phyloP scores from a whole-genome alignment of 2,113 vertebrate genomes.

The Illadopsis cleaveri region DNA sequence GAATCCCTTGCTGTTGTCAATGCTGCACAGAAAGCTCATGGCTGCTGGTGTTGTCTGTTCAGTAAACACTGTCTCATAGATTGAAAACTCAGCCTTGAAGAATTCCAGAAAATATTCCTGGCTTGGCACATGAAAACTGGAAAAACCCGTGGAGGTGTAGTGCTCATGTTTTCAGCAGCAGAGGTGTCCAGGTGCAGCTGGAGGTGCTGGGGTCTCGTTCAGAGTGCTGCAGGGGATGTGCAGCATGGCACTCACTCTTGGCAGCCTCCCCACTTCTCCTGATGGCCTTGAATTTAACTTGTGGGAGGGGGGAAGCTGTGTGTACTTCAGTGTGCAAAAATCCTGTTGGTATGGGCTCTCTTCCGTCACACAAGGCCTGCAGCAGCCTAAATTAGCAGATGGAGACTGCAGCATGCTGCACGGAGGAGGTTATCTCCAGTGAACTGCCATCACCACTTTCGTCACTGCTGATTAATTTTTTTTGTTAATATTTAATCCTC shows the following conservation, averaged over 20 bases:
- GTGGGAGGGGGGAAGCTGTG: neutral
- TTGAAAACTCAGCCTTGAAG: neutral
- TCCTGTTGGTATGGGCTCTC: neutral
- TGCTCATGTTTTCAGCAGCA: rapidly evolving
- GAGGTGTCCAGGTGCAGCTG: neutral
- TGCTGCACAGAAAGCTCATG: neutral
- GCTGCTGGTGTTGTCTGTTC: neutral
- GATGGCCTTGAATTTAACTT: neutral
- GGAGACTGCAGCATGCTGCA: neutral
- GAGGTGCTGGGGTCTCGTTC: neutral
- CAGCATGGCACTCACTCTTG: neutral
- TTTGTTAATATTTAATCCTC: slow-evolving; percentile 29
- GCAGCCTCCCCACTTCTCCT: neutral
- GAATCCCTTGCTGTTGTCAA: neutral
- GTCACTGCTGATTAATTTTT: neutral
- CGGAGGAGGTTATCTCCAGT: neutral
- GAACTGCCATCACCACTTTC: neutral
- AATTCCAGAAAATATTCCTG: neutral
- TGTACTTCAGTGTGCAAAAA: neutral
- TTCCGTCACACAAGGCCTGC: neutral
- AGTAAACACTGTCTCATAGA: neutral
- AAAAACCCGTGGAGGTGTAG: neutral
- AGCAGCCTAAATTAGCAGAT: neutral
- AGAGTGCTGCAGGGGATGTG: neutral
- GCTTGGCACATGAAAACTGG: neutral